These are phyloP conservation scores for Schlechtendalia chinensis DNA, from an alignment of 1,140 invertebrate species.

Conservation along the genomic window DNA sequence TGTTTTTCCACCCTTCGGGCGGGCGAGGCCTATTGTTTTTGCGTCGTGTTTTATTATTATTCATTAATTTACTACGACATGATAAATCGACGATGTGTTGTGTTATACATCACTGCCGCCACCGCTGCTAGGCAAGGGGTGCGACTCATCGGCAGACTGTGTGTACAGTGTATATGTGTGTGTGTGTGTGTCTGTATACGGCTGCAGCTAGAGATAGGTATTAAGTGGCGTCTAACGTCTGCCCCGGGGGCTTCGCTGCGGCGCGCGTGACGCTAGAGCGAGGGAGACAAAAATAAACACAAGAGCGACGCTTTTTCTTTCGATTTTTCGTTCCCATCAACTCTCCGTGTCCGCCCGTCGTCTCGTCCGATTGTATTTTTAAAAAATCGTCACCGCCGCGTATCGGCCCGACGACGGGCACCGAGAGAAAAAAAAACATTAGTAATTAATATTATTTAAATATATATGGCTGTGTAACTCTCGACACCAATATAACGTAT, in stretches of 20 bases:
- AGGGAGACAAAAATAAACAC: constrained; percentile 28
- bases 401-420: background rate
- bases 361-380: constrained; percentile 21
- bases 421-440: background rate
- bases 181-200: background rate
- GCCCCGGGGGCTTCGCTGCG: constrained; percentile 4
- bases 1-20: constrained; percentile 15
- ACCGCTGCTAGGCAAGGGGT: too few species aligned
- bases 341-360: background rate
- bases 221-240: constrained; percentile 49
- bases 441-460: background rate
- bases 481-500: too few species aligned
- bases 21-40: constrained; percentile 35
- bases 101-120: too few species aligned
- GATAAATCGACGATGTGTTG: constrained; percentile 39
- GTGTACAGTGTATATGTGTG: background rate
- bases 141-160: background rate
- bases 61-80: constrained; percentile 50
- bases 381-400: background rate
- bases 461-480: too few species aligned
- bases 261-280: too few species aligned
- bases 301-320: too few species aligned
- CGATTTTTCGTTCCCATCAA: too few species aligned
- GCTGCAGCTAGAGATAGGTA: constrained; percentile 36
- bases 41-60: constrained; percentile 47